Evolutionary conservation across 2,797 vertebrate species (phyloP).

Genomic region (Bryconaethiops microstoma): DNA sequence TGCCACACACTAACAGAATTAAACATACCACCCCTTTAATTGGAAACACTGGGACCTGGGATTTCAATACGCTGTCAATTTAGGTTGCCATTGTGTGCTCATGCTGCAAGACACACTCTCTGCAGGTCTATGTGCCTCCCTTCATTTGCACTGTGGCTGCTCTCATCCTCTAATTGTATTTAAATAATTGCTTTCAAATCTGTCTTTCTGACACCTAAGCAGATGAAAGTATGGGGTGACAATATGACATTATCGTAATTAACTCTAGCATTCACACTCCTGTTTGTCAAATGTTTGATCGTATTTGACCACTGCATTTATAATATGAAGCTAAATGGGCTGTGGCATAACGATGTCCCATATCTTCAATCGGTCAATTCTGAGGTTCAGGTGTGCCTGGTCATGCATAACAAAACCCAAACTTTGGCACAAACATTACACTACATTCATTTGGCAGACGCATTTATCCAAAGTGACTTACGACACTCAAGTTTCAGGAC

Average conservation of each 20-base stretch:
- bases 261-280: background rate
- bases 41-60: conserved; percentile 51
- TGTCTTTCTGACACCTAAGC: background rate
- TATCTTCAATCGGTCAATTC: too few relatives aligned
- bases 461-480: too few relatives aligned
- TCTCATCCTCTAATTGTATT: background rate
- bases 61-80: conserved; percentile 54
- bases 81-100: conserved; percentile 33
- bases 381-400: too few relatives aligned
- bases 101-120: conserved; percentile 32
- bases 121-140: background rate
- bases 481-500: too few relatives aligned
- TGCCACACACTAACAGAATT: conserved; percentile 53
- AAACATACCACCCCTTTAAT: conserved; percentile 58
- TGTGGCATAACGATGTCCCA: too few relatives aligned
- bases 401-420: too few relatives aligned
- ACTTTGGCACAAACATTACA: too few relatives aligned
- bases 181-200: background rate
- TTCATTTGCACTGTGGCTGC: background rate
- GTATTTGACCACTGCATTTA: too few relatives aligned
- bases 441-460: too few relatives aligned
- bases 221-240: background rate
- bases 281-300: too few relatives aligned
- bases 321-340: too few relatives aligned
- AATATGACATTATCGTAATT: background rate